phyloP scores from a whole-genome alignment of 2,113 vertebrate species.

The Pollachius pollachius region DNA sequence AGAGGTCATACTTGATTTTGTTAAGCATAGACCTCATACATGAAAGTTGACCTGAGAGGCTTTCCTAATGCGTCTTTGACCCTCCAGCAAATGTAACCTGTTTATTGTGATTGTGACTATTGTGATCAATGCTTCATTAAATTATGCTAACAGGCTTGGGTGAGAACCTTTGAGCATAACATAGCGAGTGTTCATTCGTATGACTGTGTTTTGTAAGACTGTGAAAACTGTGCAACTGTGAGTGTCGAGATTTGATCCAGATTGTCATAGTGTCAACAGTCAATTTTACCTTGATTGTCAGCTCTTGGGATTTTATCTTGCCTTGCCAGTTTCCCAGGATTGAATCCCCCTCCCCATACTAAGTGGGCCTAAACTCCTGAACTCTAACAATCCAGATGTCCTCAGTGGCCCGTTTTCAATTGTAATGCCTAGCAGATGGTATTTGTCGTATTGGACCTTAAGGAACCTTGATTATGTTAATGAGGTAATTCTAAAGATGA shows the following conservation, averaged over 20 bases:
- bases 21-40: conserved; percentile 15
- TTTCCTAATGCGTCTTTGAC: conserved; percentile 14
- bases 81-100: conserved; percentile 26
- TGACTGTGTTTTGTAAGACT: conserved; percentile 10
- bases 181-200: conserved; percentile 15
- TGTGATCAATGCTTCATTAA: conserved; percentile 32
- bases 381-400: conserved; percentile 46
- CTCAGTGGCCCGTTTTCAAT: conserved; percentile 39
- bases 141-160: conserved; percentile 31
- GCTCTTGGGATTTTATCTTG: conserved; percentile 24
- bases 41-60: conserved; percentile 27
- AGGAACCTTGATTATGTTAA: conserved; percentile 58
- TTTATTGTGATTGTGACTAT: conserved; percentile 33
- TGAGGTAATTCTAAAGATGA: conserved; percentile 44
- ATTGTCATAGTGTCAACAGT: conserved; percentile 14
- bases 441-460: conserved; percentile 48
- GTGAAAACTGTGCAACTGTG: conserved; percentile 19
- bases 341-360: conserved; percentile 7
- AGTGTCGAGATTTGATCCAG: conserved; percentile 5
- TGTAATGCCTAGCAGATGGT: conserved; percentile 53
- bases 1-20: conserved; percentile 24
- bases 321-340: conserved; percentile 30
- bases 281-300: neutral
- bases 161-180: conserved; percentile 5
- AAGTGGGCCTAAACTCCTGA: conserved; percentile 31